These are phyloP conservation scores for Lordiphosa mommai DNA, from an alignment of 1,140 invertebrate species.

Conservation along the genomic window DNA sequence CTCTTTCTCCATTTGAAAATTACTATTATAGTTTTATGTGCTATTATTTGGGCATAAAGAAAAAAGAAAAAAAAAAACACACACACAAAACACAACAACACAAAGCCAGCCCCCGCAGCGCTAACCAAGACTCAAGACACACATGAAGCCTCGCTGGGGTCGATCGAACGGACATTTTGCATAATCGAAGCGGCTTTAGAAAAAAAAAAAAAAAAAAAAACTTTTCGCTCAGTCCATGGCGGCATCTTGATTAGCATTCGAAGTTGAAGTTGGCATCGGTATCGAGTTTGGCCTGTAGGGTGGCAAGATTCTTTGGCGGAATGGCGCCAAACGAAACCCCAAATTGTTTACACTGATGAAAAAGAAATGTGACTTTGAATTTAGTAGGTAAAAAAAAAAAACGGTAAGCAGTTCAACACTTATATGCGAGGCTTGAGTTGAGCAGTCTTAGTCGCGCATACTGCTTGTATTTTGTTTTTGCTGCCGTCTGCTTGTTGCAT, in stretches of 20 bases:
- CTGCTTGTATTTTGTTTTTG: too few relatives aligned
- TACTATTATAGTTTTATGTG: slow-evolving; percentile 78
- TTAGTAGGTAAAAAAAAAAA: too few relatives aligned
- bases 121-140: slow-evolving; percentile 50
- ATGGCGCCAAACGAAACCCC: slow-evolving; percentile 51
- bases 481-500: too few relatives aligned
- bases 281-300: slow-evolving; percentile 49
- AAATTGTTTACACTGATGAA: slow-evolving; percentile 4
- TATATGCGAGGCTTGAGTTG: too few relatives aligned
- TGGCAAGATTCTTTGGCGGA: slow-evolving; percentile 64
- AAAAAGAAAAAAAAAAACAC: slow-evolving; percentile 18
- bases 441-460: too few relatives aligned
- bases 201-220: slow-evolving; percentile 6
- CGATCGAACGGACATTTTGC: slow-evolving; percentile 47
- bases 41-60: slow-evolving; percentile 74
- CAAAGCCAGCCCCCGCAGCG: slow-evolving; percentile 64
- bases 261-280: slow-evolving; percentile 29
- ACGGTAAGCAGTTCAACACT: too few relatives aligned
- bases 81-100: neutral
- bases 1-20: slow-evolving; percentile 75
- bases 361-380: too few relatives aligned
- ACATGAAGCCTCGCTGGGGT: slow-evolving; percentile 46
- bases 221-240: slow-evolving; percentile 25
- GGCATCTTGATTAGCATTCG: slow-evolving; percentile 68
- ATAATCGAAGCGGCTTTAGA: slow-evolving; percentile 49